Evolutionary conservation across 1,140 invertebrate species (phyloP), one percentile per base, ranked within the genome.

Genomic region (Conopomorpha cramerella): DNA sequence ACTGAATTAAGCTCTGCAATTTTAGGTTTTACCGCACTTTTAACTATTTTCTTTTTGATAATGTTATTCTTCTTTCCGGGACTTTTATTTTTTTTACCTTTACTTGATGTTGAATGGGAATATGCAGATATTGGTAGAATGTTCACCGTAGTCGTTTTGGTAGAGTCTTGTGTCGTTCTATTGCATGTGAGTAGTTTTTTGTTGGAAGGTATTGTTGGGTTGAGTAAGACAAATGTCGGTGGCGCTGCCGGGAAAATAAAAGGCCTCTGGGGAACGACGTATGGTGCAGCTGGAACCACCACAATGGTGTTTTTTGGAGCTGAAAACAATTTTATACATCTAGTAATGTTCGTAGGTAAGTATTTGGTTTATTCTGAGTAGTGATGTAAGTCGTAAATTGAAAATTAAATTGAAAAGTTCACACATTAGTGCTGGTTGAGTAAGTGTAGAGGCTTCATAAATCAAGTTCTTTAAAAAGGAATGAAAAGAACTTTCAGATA

Each of bases 101-200:
- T 35, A 25, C 51, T 48, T 38, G 76, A 72, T 49, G 78, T 41
- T 34, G 79, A 68, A 32, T 46, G 63, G 8, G 78, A 77, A 43
- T 86, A 80, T 12, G 85, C 84, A 13, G 86, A 83, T 58, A 89
- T 88, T 16, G 86, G 86, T 47, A 87, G 79, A 68, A 87, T 87
- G 58, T 87, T 88, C 2, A 84, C 77, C 79, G 85, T 86, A 13
- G 84, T 86, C 1, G 86, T 87, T 61, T 62, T 76, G 16, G 71
- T 76, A 18, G 64, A 60, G 36, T 76, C 66, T 37, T 51, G 55
- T 39, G 36, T 52, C 36, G 52, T 65, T 52, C 66, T 67, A 37
- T 53, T 65, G 16, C 44, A 13, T 56, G 30, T 34, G 51, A 19
- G 47, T 67, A 68, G 37, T 55, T 70, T 16, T 68, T 16, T 36